These are phyloP conservation scores for Anguilla pacifica DNA, from an alignment of 2,797 vertebrate species.

Conservation along the genomic window DNA sequence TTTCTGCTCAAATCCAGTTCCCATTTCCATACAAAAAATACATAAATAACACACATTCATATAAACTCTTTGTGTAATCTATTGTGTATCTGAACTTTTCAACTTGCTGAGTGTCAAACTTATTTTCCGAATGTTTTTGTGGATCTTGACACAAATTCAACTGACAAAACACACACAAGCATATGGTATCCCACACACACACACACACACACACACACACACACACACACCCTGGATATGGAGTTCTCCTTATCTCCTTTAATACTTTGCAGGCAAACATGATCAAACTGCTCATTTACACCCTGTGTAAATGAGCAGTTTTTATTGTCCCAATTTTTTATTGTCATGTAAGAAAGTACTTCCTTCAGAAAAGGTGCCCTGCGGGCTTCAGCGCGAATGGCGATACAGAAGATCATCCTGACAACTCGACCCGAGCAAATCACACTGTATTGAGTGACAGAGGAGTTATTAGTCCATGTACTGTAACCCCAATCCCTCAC, in stretches of 20 bases:
- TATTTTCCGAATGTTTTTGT: not conserved
- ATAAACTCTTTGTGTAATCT: not conserved
- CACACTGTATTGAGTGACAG: constrained; percentile 12
- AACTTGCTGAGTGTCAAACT: not conserved
- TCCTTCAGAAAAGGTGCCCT: constrained; percentile 1
- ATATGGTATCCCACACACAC: not conserved
- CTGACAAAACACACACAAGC: not conserved
- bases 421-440: constrained; percentile 12
- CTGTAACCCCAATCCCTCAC: constrained; percentile 12
- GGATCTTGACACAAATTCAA: not conserved
- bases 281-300: constrained; percentile 16
- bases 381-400: not conserved
- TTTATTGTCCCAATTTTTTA: not conserved
- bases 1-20: not conserved
- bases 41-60: not conserved
- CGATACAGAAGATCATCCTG: constrained; percentile 5
- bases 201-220: not conserved
- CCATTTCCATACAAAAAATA: not conserved
- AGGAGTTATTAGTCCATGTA: constrained; percentile 11
- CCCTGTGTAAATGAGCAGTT: not conserved
- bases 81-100: not conserved
- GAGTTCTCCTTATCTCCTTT: not conserved
- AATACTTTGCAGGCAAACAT: constrained; percentile 2
- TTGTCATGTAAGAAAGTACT: constrained; percentile 18
- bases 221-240: not conserved